A percentile compares a stretch with the other conserved stretches of the same genome.
Evolutionary conservation across 1,140 invertebrate genomes (phyloP).

Genomic region (Drosophila lacertosa): DNA sequence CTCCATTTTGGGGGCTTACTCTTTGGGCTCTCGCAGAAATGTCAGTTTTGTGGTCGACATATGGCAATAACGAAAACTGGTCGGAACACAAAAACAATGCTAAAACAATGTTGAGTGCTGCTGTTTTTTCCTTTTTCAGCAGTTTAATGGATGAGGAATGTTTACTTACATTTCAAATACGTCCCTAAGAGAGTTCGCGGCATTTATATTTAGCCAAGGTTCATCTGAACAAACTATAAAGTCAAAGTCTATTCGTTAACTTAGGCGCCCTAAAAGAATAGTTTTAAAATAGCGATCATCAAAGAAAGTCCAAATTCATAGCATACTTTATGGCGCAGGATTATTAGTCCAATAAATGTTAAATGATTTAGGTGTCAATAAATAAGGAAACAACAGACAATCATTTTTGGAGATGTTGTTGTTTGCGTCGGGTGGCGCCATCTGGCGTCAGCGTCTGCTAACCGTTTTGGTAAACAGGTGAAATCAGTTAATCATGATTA

Average conservation of each 20-base stretch:
- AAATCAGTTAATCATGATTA: slow-evolving; percentile 45
- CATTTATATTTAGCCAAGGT: too few relatives aligned
- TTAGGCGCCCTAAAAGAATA: too few relatives aligned
- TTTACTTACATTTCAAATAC: too few relatives aligned
- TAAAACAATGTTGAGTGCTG: neutral
- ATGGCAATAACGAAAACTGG: slow-evolving; percentile 7
- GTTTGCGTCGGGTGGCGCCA: slow-evolving; percentile 19
- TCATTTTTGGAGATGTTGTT: neutral
- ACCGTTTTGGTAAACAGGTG: slow-evolving; percentile 4
- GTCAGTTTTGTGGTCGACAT: slow-evolving; percentile 8
- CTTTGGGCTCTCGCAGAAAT: neutral
- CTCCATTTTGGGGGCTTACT: neutral
- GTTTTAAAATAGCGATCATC: too few relatives aligned
- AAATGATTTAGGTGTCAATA: neutral
- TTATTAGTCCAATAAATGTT: neutral
- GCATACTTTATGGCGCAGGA: slow-evolving; percentile 16
- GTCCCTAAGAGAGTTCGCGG: too few relatives aligned
- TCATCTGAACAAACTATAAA: too few relatives aligned
- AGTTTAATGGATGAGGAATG: too few relatives aligned
- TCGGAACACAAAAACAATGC: neutral
- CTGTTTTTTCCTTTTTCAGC: too few relatives aligned
- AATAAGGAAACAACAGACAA: neutral
- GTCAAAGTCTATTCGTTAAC: too few relatives aligned
- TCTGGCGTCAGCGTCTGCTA: slow-evolving; percentile 31
- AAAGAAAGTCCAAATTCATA: neutral